phyloP scores from a whole-genome alignment of 2,113 vertebrate species.

The Nannospalax galili region DNA sequence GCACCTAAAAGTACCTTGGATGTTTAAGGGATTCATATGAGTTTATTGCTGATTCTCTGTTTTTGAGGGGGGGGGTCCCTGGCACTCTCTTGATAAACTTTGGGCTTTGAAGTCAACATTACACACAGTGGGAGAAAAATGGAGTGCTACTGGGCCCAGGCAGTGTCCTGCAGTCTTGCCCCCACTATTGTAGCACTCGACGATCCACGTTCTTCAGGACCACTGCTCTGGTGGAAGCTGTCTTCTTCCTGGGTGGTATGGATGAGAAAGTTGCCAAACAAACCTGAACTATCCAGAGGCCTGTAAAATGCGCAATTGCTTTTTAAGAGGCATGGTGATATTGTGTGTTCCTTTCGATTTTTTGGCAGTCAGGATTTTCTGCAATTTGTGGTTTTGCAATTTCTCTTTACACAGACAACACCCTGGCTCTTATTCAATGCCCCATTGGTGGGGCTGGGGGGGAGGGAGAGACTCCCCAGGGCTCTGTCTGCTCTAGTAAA shows the following conservation, averaged over 20 bases:
- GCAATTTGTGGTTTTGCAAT: constrained; percentile 84
- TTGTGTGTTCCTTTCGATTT: constrained; percentile 77
- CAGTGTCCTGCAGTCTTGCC: not conserved
- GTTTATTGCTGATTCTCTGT: not conserved
- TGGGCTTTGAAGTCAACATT: not conserved
- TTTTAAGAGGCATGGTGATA: constrained; percentile 82
- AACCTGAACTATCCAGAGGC: constrained; percentile 80
- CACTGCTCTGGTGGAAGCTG: constrained; percentile 45
- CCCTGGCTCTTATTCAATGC: constrained; percentile 78
- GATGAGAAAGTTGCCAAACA: constrained; percentile 72
- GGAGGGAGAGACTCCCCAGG: constrained; percentile 64
- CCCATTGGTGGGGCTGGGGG: constrained; percentile 46
- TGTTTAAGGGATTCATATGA: not conserved
- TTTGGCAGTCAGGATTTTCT: constrained; percentile 80
- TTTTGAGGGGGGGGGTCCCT: not conserved
- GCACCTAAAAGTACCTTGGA: not conserved
- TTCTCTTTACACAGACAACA: constrained; percentile 81
- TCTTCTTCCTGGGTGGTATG: constrained; percentile 82
- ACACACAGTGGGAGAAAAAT: not conserved
- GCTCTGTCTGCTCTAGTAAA: constrained; percentile 66
- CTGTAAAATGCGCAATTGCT: constrained; percentile 80
- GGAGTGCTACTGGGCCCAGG: not conserved
- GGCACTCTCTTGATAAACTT: not conserved
- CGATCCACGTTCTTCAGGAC: not conserved
- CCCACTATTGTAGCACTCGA: not conserved